Conservation (phyloP, 2,797 vertebrate species). For the Peromyscus melanophrys region DNA sequence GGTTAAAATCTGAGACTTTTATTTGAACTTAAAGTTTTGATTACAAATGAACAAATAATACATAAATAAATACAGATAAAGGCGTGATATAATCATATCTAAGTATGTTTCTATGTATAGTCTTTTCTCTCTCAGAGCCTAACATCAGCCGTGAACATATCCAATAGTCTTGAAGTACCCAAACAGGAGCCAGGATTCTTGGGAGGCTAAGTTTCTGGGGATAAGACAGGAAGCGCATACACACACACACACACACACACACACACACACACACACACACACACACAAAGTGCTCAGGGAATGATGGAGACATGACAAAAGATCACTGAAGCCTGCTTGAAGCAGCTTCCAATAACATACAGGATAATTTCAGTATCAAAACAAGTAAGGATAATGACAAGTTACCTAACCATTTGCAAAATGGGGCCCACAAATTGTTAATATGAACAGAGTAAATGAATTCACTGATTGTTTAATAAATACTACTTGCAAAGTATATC, state of each 20-base stretch:
- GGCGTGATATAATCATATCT: not conserved
- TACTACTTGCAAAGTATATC: not conserved
- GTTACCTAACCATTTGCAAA: not conserved
- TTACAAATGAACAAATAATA: not conserved
- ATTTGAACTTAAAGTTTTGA: slow-evolving; percentile 20
- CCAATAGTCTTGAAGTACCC: slow-evolving; percentile 34
- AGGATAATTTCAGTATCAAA: not conserved
- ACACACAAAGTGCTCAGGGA: not conserved
- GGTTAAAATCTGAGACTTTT: slow-evolving; percentile 11
- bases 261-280: not conserved
- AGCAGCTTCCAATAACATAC: not conserved
- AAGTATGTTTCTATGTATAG: not conserved
- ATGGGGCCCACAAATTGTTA: not conserved
- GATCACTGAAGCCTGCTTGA: not conserved
- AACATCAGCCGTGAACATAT: not conserved
- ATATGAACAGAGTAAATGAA: not conserved
- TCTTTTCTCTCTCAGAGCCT: not conserved
- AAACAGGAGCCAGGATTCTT: not conserved
- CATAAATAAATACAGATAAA: not conserved
- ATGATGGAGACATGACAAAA: not conserved
- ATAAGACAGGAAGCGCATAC: not conserved
- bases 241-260: not conserved
- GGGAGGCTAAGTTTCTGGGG: not conserved
- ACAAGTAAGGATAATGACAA: not conserved
- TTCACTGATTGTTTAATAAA: not conserved